Base-by-base conservation (phyloP, 2,888 invertebrate species). In the Synergus gifuensis region DNA sequence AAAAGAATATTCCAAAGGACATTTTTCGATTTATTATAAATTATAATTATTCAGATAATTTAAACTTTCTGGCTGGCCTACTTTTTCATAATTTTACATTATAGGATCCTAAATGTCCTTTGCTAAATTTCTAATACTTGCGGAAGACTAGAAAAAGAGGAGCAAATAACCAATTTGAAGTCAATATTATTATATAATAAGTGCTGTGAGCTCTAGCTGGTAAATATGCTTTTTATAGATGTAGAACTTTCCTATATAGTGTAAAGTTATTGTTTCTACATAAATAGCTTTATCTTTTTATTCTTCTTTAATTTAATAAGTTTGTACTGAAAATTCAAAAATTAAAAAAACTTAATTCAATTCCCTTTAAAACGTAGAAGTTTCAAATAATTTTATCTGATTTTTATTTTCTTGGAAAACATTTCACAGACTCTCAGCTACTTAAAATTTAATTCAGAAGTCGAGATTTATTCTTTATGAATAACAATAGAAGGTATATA, bases 181-280 rank as follows among this genome's bases (percentile, higher is more conserved):
- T 73, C 73, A 73, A 73, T 73, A 73, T 58, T 73, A 73, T 36
- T 73, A 67, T 46, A 67, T 73, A 73, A 69, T 73, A 73, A 73
- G 73, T 73, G 73, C 73, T 73, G 73, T 73, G 54, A 73, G 54
- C 54, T 58, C 54, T 73, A 73, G 73, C 36, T 54, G 28, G 36
- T 73, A 73, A 73, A 73, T 73, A 73, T 54, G 69, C 69, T 54
- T 54, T 73, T 73, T 54, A 58, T 73, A 73, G 73, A 73, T 73
- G 73, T 73, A 58, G 54, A 40, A 54, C 40, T 73, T 73, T 73
- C 54, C 36, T 73, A 36, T 42, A 36, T 7, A 66, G 42, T n/a
- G 66, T 42, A 66, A 64, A 66, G 42, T 44, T 42, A 73, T 73
- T 73, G 54, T 73, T 73, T 73, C 36, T 54, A 73, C 49, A 8